Evolutionary conservation across 2,797 vertebrate genomes (phyloP).

Genomic region (Ataeniobius toweri): DNA sequence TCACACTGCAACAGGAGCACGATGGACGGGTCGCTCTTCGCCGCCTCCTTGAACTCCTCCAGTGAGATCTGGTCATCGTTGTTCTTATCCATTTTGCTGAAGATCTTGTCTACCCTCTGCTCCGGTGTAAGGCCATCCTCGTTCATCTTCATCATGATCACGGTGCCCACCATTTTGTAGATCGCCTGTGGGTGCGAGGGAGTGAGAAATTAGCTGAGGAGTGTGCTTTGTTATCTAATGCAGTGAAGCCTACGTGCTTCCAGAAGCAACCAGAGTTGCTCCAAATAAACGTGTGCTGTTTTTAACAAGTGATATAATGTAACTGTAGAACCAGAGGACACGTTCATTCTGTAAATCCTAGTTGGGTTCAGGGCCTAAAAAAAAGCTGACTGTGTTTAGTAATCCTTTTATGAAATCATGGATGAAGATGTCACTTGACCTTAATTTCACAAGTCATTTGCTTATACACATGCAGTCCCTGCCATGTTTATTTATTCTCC

Average conservation of each 20-base stretch:
- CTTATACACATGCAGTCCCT: neutral
- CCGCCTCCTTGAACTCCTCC: slow-evolving; percentile 99
- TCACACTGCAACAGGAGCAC: slow-evolving; percentile 99
- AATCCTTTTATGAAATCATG: no score
- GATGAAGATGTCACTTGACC: neutral
- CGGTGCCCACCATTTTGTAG: slow-evolving; percentile 99
- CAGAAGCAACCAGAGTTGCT: neutral
- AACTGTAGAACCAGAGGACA: neutral
- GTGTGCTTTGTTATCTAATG: slow-evolving; percentile 31
- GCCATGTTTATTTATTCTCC: neutral
- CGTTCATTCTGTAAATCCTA: neutral
- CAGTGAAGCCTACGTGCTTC: slow-evolving; percentile 14
- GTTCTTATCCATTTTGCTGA: slow-evolving; percentile 99
- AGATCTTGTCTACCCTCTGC: slow-evolving; percentile 99
- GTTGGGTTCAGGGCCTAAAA: neutral
- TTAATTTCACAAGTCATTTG: neutral
- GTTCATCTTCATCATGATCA: slow-evolving; percentile 99
- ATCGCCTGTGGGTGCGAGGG: slow-evolving; percentile 86
- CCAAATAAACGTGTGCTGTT: neutral
- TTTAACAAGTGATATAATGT: neutral
- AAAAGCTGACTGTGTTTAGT: neutral
- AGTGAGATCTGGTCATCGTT: slow-evolving; percentile 98
- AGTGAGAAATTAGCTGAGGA: slow-evolving; percentile 40
- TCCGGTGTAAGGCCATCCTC: slow-evolving; percentile 98
- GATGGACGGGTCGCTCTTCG: slow-evolving; percentile 98